Base-by-base conservation (phyloP, 2,797 vertebrate genomes). In the Limosa lapponica region DNA sequence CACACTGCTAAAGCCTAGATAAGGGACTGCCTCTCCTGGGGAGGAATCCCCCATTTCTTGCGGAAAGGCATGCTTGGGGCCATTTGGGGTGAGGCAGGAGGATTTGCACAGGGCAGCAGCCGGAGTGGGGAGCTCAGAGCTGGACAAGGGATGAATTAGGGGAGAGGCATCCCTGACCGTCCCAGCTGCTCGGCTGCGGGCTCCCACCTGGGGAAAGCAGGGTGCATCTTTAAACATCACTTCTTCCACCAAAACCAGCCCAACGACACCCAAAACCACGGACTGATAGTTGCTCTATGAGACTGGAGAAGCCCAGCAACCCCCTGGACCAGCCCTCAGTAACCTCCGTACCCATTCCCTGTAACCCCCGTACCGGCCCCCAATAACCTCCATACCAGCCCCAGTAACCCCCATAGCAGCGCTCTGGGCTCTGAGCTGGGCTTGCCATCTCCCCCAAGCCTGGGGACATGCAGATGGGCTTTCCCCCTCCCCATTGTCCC, bases 391-490 rank as follows among this genome's bases (percentile, higher is more conserved):
- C 5, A 3, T 30, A 32, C 34, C 44, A 61, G 28, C 19, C 41
- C 43, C 62, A 34, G 62, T 46, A 55, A 41, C 6, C 11, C n/a
- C 36, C 6, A 4, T 30, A 4, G 6, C 37, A 52, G 73, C 2
- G 7, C 48, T 30, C 23, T 73, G 71, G 37, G 46, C 0, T 1
- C n/a, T 34, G 30, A 36, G 7, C 51, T 36, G 39, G 58, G 15
- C 19, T 92, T 74, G 34, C 22, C 5, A 7, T 85, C 32, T 44
- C 44, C 65, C 34, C 52, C n/a, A 57, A 78, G 27, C 25, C 3
- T 12, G 51, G 49, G 34, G 18, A 24, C 0, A 0, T 8, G n/a
- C 2, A 9, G 32, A 19, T 2, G 66, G 32, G 28, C 34, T 52
- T 18, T 16, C 10, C 16, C 6, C 4, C 16, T 66, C 36, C 34